Percentiles rank a stretch among this genome's conserved stretches.
Evolutionary conservation across 2,888 invertebrate species (phyloP).

Genomic region (Diadegma fenestrale): DNA sequence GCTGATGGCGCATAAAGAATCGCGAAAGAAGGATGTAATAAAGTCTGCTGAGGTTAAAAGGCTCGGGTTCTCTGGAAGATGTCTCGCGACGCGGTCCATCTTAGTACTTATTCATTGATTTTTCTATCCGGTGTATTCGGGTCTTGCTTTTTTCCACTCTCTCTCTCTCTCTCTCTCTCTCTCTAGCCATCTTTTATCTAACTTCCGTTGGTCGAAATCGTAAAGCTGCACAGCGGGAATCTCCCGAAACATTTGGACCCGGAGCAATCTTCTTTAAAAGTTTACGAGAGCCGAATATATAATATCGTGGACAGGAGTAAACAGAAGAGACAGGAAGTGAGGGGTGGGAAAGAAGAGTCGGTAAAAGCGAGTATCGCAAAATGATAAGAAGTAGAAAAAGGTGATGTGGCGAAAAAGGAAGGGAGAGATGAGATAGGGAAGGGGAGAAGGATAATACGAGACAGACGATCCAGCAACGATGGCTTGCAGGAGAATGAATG

Average conservation of each 20-base stretch:
- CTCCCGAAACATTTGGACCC: slow-evolving; percentile 65
- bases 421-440: slow-evolving; percentile 24
- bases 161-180: slow-evolving; percentile 20
- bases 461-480: slow-evolving; percentile 49
- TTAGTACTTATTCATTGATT: slow-evolving; percentile 65
- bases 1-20: not conserved
- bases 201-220: slow-evolving; percentile 60
- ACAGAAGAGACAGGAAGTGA: slow-evolving; percentile 10
- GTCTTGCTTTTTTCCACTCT: slow-evolving; percentile 25
- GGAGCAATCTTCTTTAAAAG: slow-evolving; percentile 71
- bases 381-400: slow-evolving; percentile 39
- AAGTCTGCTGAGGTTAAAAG: slow-evolving; percentile 35
- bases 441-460: slow-evolving; percentile 37
- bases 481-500: slow-evolving; percentile 56
- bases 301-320: slow-evolving; percentile 46
- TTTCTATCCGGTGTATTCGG: slow-evolving; percentile 35
- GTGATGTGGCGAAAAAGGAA: not conserved
- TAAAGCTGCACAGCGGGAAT: slow-evolving; percentile 65
- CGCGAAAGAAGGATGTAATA: slow-evolving; percentile 1
- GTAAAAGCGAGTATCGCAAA: slow-evolving; percentile 35
- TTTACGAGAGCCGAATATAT: slow-evolving; percentile 66
- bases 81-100: slow-evolving; percentile 48
- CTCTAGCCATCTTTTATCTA: slow-evolving; percentile 38
- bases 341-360: slow-evolving; percentile 1
- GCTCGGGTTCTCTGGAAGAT: slow-evolving; percentile 57